phyloP scores from a whole-genome alignment of 2,888 invertebrate genomes.

The Tenthredo scrophulariae region DNA sequence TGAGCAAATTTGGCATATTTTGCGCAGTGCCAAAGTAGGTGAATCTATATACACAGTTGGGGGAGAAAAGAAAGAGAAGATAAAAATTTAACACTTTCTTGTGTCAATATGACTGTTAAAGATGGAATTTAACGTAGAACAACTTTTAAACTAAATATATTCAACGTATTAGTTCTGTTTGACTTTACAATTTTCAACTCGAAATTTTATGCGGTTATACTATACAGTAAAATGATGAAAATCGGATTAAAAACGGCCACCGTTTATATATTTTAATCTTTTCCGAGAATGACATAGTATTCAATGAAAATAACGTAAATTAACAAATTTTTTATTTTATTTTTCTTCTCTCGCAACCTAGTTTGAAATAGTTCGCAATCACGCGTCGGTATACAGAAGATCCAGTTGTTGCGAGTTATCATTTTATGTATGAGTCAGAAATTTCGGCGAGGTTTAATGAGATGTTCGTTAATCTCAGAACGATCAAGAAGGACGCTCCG shows the following conservation, averaged over 20 bases:
- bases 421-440: too few relatives aligned
- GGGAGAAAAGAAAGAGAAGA: background rate
- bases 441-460: too few relatives aligned
- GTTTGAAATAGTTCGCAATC: too few relatives aligned
- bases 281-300: too few relatives aligned
- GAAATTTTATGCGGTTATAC: background rate
- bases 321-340: too few relatives aligned
- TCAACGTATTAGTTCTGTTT: background rate
- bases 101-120: background rate
- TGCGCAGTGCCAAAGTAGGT: background rate
- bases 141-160: background rate
- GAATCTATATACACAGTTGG: background rate
- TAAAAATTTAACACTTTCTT: constrained; percentile 6
- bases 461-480: too few relatives aligned
- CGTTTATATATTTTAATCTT: background rate
- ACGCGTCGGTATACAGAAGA: too few relatives aligned
- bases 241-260: background rate
- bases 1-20: constrained; percentile 6
- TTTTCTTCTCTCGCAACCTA: too few relatives aligned
- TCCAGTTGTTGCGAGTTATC: too few relatives aligned
- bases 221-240: too few relatives aligned
- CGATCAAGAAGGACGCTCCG: too few relatives aligned
- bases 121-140: background rate
- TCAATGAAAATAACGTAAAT: too few relatives aligned
- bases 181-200: background rate